Conservation (phyloP, 2,797 vertebrate genomes). For the Ibycter americanus region DNA sequence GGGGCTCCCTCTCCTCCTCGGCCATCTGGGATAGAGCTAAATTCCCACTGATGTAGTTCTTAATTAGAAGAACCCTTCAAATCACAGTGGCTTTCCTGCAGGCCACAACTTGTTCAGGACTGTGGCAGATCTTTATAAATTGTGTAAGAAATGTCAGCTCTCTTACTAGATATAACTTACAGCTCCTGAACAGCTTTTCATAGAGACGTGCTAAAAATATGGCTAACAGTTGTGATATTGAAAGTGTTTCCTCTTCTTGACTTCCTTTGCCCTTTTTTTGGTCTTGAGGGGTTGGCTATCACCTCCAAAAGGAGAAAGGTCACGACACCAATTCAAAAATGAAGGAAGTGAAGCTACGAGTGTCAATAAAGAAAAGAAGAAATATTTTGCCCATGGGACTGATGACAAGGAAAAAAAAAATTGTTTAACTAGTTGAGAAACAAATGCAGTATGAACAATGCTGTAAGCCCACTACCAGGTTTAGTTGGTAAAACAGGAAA, state of each 20-base stretch:
- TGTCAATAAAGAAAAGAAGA: neutral
- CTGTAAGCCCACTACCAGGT: rapidly evolving
- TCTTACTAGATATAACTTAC: neutral
- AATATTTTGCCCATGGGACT: neutral
- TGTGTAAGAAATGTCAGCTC: neutral
- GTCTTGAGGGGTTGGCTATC: neutral
- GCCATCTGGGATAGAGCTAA: neutral
- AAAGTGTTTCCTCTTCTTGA: neutral
- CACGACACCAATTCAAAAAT: neutral
- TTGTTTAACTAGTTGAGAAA: neutral
- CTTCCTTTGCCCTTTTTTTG: neutral
- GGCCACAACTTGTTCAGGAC: neutral
- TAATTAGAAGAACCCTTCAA: neutral
- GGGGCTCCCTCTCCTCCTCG: neutral
- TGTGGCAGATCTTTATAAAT: neutral
- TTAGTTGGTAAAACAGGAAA: neutral
- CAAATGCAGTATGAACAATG: neutral
- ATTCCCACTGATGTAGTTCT: neutral
- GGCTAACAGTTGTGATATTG: neutral
- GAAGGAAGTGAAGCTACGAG: neutral
- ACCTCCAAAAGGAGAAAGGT: neutral
- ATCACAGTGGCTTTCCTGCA: neutral
- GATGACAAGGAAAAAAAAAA: neutral
- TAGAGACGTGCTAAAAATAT: neutral
- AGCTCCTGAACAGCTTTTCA: neutral